Evolutionary conservation across 2,797 vertebrate species (phyloP).

Genomic region (Acanthis flammea): DNA sequence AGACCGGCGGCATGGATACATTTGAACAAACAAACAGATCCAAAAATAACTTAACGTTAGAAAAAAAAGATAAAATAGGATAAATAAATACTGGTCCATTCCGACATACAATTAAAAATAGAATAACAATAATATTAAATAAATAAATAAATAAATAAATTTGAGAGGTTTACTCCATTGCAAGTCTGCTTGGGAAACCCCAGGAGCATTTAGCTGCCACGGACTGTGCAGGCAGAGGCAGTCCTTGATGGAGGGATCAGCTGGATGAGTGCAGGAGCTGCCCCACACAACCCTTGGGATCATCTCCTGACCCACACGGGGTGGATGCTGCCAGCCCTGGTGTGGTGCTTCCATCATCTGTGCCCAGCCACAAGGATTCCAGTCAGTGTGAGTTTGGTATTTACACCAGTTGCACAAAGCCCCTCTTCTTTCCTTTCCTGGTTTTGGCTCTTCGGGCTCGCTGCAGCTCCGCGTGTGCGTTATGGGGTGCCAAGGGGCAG

Average conservation of each 20-base stretch:
- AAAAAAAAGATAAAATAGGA: not conserved
- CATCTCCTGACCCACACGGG: not conserved
- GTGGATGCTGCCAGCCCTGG: not conserved
- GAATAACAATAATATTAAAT: not conserved
- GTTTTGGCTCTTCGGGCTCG: rapidly evolving
- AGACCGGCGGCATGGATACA: not conserved
- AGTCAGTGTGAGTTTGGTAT: not conserved
- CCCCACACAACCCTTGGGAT: rapidly evolving
- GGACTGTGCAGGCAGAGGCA: not conserved
- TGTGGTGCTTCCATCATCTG: not conserved
- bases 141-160: constrained; percentile 54
- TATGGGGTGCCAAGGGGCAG: not conserved
- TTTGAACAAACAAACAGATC: constrained; percentile 13
- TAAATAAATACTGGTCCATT: constrained; percentile 65
- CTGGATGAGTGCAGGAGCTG: not conserved
- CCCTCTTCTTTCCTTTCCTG: not conserved
- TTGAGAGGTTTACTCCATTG: not conserved
- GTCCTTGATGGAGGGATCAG: not conserved
- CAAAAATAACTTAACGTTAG: constrained; percentile 33
- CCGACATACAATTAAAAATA: not conserved
- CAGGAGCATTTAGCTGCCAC: not conserved
- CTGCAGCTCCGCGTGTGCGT: rapidly evolving
- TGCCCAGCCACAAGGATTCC: not conserved
- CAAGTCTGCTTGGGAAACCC: not conserved
- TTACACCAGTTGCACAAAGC: not conserved